A percentile compares a stretch with the other conserved stretches of the same genome.
These are phyloP conservation scores for Romanogobio albipinnatus DNA, from an alignment of 2,113 vertebrate species.

Conservation along the genomic window DNA sequence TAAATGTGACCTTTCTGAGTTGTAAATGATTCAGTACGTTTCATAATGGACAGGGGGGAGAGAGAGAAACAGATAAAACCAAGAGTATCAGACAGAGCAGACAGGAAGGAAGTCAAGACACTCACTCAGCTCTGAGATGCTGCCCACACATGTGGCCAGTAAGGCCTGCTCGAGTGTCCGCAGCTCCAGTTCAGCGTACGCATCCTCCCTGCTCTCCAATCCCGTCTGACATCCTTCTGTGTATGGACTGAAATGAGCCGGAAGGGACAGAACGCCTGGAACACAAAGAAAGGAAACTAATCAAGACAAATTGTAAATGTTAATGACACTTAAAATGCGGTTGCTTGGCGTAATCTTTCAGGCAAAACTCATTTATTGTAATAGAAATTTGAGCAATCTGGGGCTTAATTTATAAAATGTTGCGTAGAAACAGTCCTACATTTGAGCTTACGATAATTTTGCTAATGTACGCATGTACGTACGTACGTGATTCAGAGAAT, in stretches of 20 bases:
- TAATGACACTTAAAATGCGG: background rate
- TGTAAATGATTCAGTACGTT: background rate
- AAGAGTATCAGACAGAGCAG: background rate
- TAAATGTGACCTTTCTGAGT: background rate
- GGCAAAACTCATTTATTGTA: background rate
- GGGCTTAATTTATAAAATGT: no score
- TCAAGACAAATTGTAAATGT: background rate
- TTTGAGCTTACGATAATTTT: no score
- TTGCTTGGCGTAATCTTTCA: background rate
- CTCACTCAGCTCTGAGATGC: slow-evolving; percentile 98
- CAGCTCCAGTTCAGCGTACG: slow-evolving; percentile 96
- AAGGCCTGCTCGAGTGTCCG: slow-evolving; percentile 96
- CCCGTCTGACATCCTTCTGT: slow-evolving; percentile 82
- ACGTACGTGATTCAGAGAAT: no score
- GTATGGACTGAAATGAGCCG: slow-evolving; percentile 95
- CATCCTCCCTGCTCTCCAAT: slow-evolving; percentile 85
- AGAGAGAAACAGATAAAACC: background rate
- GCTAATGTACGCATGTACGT: no score
- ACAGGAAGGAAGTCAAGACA: slow-evolving; percentile 49
- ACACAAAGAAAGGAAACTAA: slow-evolving; percentile 53
- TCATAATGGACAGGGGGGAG: slow-evolving; percentile 2
- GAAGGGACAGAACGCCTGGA: slow-evolving; percentile 93
- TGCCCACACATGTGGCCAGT: slow-evolving; percentile 95
- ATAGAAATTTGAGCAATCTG: no score
- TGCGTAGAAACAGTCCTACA: no score